Evolutionary conservation across 2,113 vertebrate species (phyloP).

Genomic region (Macrotus californicus): DNA sequence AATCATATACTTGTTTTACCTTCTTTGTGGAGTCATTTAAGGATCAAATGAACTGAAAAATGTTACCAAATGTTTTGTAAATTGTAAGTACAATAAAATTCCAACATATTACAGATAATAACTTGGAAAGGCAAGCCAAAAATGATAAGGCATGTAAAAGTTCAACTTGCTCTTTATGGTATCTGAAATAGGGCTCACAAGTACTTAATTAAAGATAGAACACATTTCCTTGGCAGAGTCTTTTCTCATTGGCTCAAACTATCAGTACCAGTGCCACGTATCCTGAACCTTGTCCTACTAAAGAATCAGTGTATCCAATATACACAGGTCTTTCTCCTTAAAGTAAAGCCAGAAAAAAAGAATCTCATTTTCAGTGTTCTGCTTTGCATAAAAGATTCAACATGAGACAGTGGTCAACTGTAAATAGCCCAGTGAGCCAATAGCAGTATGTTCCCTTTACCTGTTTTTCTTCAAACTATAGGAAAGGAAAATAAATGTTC

Average conservation of each 20-base stretch:
- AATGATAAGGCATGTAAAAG: slow-evolving; percentile 21
- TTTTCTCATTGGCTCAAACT: slow-evolving; percentile 43
- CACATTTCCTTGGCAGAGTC: slow-evolving; percentile 55
- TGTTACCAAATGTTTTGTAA: slow-evolving; percentile 16
- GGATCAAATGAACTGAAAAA: slow-evolving; percentile 13
- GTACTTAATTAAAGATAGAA: slow-evolving; percentile 12
- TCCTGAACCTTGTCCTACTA: slow-evolving; percentile 61
- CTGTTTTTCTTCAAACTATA: slow-evolving; percentile 37
- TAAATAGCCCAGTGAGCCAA: background rate
- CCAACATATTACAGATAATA: slow-evolving; percentile 7
- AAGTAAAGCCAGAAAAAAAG: slow-evolving; percentile 8
- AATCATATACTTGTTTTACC: background rate
- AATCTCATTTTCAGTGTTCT: background rate
- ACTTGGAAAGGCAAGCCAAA: background rate
- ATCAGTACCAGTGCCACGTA: slow-evolving; percentile 39
- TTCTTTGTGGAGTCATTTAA: slow-evolving; percentile 9
- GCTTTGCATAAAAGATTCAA: background rate
- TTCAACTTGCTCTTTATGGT: slow-evolving; percentile 21
- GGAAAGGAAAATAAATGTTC: slow-evolving; percentile 24
- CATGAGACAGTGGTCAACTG: background rate
- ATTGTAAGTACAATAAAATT: background rate
- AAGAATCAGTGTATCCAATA: slow-evolving; percentile 9
- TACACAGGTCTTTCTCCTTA: background rate
- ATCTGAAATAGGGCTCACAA: slow-evolving; percentile 6
- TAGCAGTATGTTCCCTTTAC: background rate